Evolutionary conservation across 1,140 invertebrate genomes (phyloP).

Genomic region (Trichoplusia ni): DNA sequence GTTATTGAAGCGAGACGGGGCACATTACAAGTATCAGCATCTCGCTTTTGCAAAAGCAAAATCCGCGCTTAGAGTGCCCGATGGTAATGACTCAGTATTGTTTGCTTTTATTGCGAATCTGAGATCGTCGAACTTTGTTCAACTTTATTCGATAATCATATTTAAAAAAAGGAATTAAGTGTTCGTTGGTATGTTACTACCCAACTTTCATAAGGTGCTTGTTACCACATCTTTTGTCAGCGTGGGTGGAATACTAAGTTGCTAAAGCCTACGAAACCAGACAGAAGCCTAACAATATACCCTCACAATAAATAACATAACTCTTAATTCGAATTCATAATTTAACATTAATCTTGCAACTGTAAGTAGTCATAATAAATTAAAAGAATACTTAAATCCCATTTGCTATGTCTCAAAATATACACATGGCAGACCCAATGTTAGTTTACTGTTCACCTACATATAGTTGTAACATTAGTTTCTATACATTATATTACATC

Average conservation of each 20-base stretch:
- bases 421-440: conserved; percentile 27
- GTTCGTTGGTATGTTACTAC: not conserved
- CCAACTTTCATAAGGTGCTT: no score
- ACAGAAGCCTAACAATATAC: not conserved
- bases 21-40: no score
- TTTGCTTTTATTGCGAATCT: not conserved
- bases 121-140: not conserved
- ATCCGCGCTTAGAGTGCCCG: no score
- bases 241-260: no score
- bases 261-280: no score
- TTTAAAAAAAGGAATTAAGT: no score
- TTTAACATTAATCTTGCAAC: not conserved
- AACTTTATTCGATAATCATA: not conserved
- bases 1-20: no score
- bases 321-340: not conserved
- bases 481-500: conserved; percentile 72
- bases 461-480: conserved; percentile 38
- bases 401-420: conserved; percentile 26
- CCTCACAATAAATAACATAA: conserved; percentile 5
- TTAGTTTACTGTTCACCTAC: conserved; percentile 30
- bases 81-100: no score
- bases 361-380: conserved; percentile 12
- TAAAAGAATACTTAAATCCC: conserved; percentile 9
- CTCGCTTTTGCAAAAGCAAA: no score
- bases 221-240: no score